Evolutionary conservation across 2,113 vertebrate genomes (phyloP).

Genomic region (Pseudonaja textilis): DNA sequence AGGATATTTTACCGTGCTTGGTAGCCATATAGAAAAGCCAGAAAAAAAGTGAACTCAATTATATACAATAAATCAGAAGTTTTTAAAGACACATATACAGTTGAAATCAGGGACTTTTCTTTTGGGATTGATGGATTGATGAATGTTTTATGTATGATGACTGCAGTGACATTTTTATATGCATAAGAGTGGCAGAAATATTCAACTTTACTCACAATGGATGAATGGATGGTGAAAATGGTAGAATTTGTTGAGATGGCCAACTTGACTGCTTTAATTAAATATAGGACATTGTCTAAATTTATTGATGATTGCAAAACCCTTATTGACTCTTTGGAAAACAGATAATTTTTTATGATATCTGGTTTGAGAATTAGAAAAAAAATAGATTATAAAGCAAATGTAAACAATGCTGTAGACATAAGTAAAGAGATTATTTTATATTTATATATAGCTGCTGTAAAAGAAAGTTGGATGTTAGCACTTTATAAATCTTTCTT

Average conservation of each 20-base stretch:
- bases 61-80: not conserved
- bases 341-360: not conserved
- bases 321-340: not conserved
- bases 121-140: not conserved
- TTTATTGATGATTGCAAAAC: not conserved
- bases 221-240: not conserved
- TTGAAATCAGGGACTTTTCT: not conserved
- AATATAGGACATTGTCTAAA: not conserved
- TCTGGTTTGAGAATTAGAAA: not conserved
- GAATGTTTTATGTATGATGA: not conserved
- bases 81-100: not conserved
- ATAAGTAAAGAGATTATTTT: too few relatives aligned
- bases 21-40: not conserved
- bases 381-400: not conserved
- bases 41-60: not conserved
- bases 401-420: not conserved
- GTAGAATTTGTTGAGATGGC: not conserved
- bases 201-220: not conserved
- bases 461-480: not conserved
- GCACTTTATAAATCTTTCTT: not conserved
- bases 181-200: not conserved
- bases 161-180: not conserved
- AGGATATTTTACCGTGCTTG: not conserved
- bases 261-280: not conserved
- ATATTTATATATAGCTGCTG: not conserved